Percentiles rank a stretch among this genome's conserved stretches.
Conservation (phyloP, 2,113 vertebrate genomes). For the Ammodytes dubius region DNA sequence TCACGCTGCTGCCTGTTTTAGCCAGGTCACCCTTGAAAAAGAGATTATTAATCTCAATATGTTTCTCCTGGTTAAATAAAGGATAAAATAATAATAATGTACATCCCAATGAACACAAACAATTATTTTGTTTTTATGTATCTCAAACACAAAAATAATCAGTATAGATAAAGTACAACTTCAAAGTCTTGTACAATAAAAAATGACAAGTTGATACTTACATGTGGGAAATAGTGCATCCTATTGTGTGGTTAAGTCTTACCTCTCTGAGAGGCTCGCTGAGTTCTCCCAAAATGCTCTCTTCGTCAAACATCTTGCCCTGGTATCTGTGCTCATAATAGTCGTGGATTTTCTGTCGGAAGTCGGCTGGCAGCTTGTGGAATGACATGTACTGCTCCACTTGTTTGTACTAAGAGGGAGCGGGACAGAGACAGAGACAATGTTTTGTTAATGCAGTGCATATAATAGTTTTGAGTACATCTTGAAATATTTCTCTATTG, state of each 20-base stretch:
- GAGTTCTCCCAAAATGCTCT: constrained; percentile 96
- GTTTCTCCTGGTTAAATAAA: background rate
- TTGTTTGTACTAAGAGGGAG: constrained; percentile 92
- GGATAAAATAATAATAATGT: background rate
- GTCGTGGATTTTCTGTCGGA: constrained; percentile 97
- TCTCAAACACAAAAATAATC: constrained; percentile 5
- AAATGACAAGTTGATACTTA: background rate
- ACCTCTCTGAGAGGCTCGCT: constrained; percentile 96
- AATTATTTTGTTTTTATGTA: background rate
- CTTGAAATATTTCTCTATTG: background rate
- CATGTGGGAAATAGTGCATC: background rate
- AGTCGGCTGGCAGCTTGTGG: constrained; percentile 96
- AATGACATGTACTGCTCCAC: constrained; percentile 99
- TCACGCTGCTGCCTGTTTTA: no score
- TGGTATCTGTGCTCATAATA: constrained; percentile 99
- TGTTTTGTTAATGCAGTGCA: constrained; percentile 33
- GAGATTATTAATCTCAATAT: no score
- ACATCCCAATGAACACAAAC: background rate
- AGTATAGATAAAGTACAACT: background rate
- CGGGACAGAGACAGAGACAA: constrained; percentile 17
- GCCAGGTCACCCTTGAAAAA: no score
- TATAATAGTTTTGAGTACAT: background rate
- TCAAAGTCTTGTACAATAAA: background rate
- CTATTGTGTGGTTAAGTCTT: constrained; percentile 25
- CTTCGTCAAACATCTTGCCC: constrained; percentile 99